Evolutionary conservation across 1,140 invertebrate species (phyloP).

Genomic region (Vanessa tameamea): DNA sequence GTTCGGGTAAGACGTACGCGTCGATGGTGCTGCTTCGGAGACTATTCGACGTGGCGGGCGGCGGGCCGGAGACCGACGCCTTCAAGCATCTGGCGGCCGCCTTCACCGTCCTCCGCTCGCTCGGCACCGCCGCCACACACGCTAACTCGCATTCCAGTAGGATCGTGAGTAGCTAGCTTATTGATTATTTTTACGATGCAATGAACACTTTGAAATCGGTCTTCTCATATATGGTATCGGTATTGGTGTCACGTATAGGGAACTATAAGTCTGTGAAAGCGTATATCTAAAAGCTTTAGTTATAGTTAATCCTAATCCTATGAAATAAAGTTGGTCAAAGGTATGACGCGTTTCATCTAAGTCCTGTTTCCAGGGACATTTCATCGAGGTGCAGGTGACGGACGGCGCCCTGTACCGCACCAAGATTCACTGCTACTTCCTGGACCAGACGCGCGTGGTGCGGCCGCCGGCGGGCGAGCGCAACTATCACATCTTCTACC

Average conservation of each 20-base stretch:
- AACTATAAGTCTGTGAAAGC: too few relatives aligned
- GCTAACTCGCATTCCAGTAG: constrained; percentile 96
- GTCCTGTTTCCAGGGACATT: constrained; percentile 88
- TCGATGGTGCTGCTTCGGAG: constrained; percentile 95
- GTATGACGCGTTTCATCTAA: neutral
- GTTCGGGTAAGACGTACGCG: constrained; percentile 96
- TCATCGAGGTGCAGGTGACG: constrained; percentile 98
- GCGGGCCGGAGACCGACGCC: constrained; percentile 96
- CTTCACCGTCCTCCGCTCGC: constrained; percentile 94
- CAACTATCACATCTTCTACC: constrained; percentile 99
- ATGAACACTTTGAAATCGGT: too few relatives aligned
- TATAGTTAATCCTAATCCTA: too few relatives aligned
- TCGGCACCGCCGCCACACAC: constrained; percentile 94
- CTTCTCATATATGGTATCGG: too few relatives aligned
- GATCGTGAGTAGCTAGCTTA: constrained; percentile 84
- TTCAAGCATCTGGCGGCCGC: constrained; percentile 97
- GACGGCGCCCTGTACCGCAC: constrained; percentile 96
- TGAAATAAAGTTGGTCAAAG: too few relatives aligned
- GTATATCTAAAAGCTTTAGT: too few relatives aligned
- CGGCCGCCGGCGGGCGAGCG: constrained; percentile 92
- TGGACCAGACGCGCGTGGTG: constrained; percentile 96
- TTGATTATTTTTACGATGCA: neutral
- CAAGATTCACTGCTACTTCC: constrained; percentile 97
- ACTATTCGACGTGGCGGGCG: constrained; percentile 95
- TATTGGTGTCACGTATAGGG: too few relatives aligned